phyloP scores from a whole-genome alignment of 2,797 vertebrate genomes.

The Coracias cyanogaster region DNA sequence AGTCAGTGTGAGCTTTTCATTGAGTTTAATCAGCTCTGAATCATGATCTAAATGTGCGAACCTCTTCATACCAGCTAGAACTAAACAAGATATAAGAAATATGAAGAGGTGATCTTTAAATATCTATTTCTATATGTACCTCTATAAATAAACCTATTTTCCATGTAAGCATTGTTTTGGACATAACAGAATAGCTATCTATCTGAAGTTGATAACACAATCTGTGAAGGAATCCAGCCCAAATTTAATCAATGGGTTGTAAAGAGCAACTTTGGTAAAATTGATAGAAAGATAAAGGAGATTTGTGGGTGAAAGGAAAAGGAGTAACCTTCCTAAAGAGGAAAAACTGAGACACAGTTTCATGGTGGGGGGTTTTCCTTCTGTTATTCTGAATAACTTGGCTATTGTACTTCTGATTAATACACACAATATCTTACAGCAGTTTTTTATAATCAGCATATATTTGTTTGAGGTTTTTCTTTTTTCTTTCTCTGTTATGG shows the following conservation, averaged over 20 bases:
- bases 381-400: not conserved
- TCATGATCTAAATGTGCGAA: constrained; percentile 22
- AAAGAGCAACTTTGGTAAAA: not conserved
- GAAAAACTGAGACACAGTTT: not conserved
- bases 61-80: not conserved
- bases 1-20: constrained; percentile 33
- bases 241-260: not conserved
- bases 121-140: not conserved
- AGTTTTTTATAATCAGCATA: not conserved
- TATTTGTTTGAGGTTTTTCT: not conserved
- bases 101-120: not conserved
- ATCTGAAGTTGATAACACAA: not conserved
- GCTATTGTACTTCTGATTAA: not conserved
- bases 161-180: not conserved
- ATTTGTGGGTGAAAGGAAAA: not conserved
- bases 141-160: not conserved
- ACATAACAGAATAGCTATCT: not conserved
- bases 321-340: not conserved
- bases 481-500: not conserved
- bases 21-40: constrained; percentile 33
- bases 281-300: not conserved
- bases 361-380: not conserved
- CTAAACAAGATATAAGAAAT: not conserved
- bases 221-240: not conserved
- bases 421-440: not conserved